Base-by-base conservation (phyloP, 53 echinoderm and acorn worm species). In the Actinopyga echinites region DNA sequence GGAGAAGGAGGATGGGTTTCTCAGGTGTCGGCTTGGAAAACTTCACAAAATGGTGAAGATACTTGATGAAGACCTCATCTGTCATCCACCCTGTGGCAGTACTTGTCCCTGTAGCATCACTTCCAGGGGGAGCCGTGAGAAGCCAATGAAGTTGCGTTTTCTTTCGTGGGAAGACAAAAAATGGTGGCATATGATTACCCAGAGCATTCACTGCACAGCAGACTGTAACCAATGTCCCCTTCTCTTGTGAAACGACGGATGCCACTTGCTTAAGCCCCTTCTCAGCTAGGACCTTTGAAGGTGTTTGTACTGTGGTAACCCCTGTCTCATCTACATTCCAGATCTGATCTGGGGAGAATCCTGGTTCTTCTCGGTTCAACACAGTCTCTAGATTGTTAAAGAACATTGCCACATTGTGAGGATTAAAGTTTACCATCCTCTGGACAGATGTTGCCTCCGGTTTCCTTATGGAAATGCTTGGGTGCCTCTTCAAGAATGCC, bases 321-420 rank as follows among this genome's bases (percentile, higher is more conserved):
- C 82, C 82, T 3, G 61, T 81, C 35, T 81, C 82, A 56, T 81
- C 82, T n/a, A 62, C 11, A 34, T 81, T 81, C 62, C 82, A 81
- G 33, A 81, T 81, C 35, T 81, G 82, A 81, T 81, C 82, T 23
- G 61, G 61, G 23, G 11, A 21, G 57, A 81, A 81, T 61, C 62
- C 82, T 23, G 13, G 56, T 9, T 30, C 31, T n/a, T n/a, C n/a
- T 34, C 80, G 38, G 29, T 57, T 57, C 31, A 79, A 26, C 34
- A 81, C 53, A 8, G 60, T 81, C 21, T 81, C 82, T 23, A 81
- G 63, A 23, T 81, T 67, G 11, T 67, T 35, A 67, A 35, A 79
- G 30, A 36, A 52, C 33, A 57, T 13, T 56, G 80, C 31, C 26
- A 79, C 80, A 57, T 79, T 79, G 22, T 79, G 30, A 28, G 80